Evolutionary conservation across 2,888 invertebrate species (phyloP), one percentile per base, ranked within the genome.

Genomic region (Pandemis cinnamomeana): DNA sequence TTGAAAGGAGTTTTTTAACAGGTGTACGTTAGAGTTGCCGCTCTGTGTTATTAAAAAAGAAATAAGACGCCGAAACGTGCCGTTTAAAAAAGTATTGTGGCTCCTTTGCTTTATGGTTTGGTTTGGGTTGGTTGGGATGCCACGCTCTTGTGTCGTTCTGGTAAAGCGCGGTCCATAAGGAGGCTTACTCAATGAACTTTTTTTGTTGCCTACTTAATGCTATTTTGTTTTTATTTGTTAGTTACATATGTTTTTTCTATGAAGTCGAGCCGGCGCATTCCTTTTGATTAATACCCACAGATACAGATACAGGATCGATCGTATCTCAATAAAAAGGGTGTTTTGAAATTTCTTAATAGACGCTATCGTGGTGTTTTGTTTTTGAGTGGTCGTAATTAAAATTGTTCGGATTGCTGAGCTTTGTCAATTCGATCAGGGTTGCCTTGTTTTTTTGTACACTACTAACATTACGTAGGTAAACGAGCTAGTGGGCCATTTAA

Each of bases 151-250:
- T 5, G 62, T 72, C 68, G 7, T 66, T 74, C 69, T 64, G 71
- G 48, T 8, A 76, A 66, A 76, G 71, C 75, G 79, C 75, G 85
- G 84, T 86, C 86, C 81, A 84, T 80, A 82, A 80, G 78, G 80
- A 87, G 85, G 85, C 86, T 87, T 89, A 83, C 86, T 91, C 91
- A 91, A 89, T 91, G 91, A 90, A 90, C 85, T 84, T 85, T 87
- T 86, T 86, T 79, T 78, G 80, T 83, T 84, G 87, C 88, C 92
- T 91, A 91, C 91, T 92, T 92, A 92, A 90, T 87, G 84, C 85
- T 84, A 89, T 92, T 92, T 93, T 92, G 91, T 92, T 92, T 89
- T 91, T 91, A 90, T 93, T 92, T 85, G 84, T 86, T 81, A 82
- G 84, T 83, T 88, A 90, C 90, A 90, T 86, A 82, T 88, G 86